Conservation (phyloP, 2,797 vertebrate genomes). For the Lepus townsendii region DNA sequence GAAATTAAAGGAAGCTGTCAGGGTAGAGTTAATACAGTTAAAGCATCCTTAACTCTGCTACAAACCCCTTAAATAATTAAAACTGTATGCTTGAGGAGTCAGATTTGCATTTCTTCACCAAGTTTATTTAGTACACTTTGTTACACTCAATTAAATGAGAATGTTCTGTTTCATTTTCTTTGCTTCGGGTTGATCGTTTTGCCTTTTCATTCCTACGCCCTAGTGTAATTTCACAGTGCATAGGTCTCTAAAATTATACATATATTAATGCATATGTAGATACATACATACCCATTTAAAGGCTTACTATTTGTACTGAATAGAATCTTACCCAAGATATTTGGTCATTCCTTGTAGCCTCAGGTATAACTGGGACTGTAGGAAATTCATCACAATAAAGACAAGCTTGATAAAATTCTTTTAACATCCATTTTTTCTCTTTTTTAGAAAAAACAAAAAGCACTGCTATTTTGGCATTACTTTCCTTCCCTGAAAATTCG, state of each 20-base stretch:
- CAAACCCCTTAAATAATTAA: constrained; percentile 82
- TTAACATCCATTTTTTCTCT: not conserved
- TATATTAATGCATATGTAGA: constrained; percentile 69
- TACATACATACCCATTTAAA: constrained; percentile 50
- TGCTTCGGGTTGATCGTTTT: constrained; percentile 79
- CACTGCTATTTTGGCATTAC: not conserved
- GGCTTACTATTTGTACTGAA: not conserved
- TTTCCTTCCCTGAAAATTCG: not conserved
- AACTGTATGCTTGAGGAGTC: constrained; percentile 80
- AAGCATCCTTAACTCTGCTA: constrained; percentile 71
- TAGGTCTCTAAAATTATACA: constrained; percentile 76
- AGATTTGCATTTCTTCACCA: constrained; percentile 84
- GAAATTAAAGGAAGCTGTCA: constrained; percentile 76
- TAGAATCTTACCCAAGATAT: constrained; percentile 48
- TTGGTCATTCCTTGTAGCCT: not conserved
- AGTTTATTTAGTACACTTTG: constrained; percentile 84
- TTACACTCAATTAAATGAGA: constrained; percentile 85
- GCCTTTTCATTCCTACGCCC: constrained; percentile 78
- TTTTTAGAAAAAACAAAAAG: not conserved
- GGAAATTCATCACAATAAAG: constrained; percentile 41
- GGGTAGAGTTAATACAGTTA: constrained; percentile 77
- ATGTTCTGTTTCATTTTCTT: constrained; percentile 84
- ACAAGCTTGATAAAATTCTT: constrained; percentile 26
- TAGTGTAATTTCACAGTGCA: constrained; percentile 78
- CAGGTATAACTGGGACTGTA: not conserved